Evolutionary conservation across 2,888 invertebrate species (phyloP), one percentile per base, ranked within the genome.

Genomic region (Synanthedon myopaeformis): DNA sequence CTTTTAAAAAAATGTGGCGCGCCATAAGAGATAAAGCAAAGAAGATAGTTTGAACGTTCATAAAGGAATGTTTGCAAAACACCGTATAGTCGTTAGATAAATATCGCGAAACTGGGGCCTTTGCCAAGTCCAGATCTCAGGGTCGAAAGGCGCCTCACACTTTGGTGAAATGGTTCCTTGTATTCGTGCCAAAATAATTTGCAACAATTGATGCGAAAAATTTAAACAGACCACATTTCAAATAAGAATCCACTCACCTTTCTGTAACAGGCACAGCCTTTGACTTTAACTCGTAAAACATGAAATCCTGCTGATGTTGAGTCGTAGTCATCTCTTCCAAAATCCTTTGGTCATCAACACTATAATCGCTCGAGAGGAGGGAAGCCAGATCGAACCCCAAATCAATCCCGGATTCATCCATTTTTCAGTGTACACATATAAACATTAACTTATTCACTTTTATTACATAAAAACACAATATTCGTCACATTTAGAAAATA

Each of bases 391-490:
- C 91, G 69, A 89, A 91, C 58, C 88, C 90, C 89, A 91, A 89
- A 68, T 91, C 91, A 64, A 91, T 90, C 61, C 91, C 91, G 65
- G 91, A 91, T 75, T 91, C 91, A 77, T 90, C 90, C 90, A 90
- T 90, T 72, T 35, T 35, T 35, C 35, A 35, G 35, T 35, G 35
- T 35, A 35, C 35, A 35, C 48, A 13, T 13, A 6, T 8, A 35
- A 10, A 35, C 10, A 8, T 8, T 35, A 35, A 35, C 10, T 35
- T 35, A 45, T 45, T 35, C 35, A 35, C 35, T 35, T 35, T 35
- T 10, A 35, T 35, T 35, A n/a, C 35, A 35, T 61, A 62, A 60
- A 60, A 62, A 66, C 65, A 62, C 64, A 67, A 70, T 65, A 69
- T 12, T 60, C 69, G 61, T 65, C 81, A 82, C 81, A 65, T 69